Evolutionary conservation across 2,888 invertebrate genomes (phyloP).

Genomic region (Cantharis flavilabris): DNA sequence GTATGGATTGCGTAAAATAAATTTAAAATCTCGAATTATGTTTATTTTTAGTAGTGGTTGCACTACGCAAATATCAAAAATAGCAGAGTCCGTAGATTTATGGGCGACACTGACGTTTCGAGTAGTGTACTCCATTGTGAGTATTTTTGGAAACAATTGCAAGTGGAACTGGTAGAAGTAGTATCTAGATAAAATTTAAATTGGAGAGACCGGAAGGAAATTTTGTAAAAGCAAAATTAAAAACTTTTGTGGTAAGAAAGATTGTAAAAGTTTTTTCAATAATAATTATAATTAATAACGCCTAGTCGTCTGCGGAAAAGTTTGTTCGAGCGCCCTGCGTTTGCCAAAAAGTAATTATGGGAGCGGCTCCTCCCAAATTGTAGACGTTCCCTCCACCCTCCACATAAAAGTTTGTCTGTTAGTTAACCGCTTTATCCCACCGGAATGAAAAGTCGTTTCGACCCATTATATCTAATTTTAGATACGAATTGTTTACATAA

Average conservation of each 20-base stretch:
- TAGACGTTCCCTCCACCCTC: constrained; percentile 18
- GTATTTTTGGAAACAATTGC: not conserved
- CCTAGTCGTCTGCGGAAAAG: constrained; percentile 8
- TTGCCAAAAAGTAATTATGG: constrained; percentile 31
- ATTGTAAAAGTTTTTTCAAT: not conserved
- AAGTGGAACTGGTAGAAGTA: no score
- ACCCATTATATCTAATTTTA: constrained; percentile 18
- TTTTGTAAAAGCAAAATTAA: not conserved
- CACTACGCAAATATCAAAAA: not conserved
- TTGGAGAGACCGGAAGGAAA: not conserved
- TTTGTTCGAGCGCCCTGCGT: constrained; percentile 15
- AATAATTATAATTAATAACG: constrained; percentile 20
- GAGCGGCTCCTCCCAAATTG: constrained; percentile 20
- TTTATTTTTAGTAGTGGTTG: not conserved
- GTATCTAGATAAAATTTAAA: no score
- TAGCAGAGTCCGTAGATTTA: not conserved
- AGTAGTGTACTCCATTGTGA: not conserved
- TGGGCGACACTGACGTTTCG: not conserved
- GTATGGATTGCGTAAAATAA: not conserved
- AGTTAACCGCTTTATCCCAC: constrained; percentile 23
- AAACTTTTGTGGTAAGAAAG: not conserved
- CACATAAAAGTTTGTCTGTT: constrained; percentile 17
- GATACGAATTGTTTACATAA: constrained; percentile 12
- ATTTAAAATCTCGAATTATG: not conserved
- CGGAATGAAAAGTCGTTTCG: constrained; percentile 11